Percentiles rank a stretch among this genome's conserved stretches.
These are phyloP conservation scores for Trachythela sp. DNA, from an alignment of 64 coral and sea anemone genomes.

Conservation along the genomic window DNA sequence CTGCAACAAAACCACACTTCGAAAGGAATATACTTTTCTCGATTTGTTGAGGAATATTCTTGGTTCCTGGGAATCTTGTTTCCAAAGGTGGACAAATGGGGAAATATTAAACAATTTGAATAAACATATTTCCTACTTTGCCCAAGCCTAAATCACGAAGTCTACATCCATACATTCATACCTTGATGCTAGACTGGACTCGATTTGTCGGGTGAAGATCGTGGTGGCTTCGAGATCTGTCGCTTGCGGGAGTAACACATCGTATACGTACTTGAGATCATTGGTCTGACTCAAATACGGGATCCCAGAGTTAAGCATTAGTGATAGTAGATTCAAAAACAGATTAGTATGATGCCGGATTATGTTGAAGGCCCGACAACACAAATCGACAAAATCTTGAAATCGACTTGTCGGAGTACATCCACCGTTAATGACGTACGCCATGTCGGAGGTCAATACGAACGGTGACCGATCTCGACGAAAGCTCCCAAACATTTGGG, in stretches of 20 bases:
- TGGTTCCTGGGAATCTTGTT: too few relatives aligned
- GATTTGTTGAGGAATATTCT: too few relatives aligned
- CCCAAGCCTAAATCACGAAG: too few relatives aligned
- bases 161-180: conserved; percentile 8
- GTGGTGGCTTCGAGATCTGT: conserved; percentile 79
- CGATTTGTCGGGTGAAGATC: conserved; percentile 70
- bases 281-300: conserved; percentile 55
- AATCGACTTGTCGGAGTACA: conserved; percentile 86
- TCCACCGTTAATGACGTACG: conserved; percentile 94
- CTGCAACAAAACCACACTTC: too few relatives aligned
- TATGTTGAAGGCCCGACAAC: conserved; percentile 84
- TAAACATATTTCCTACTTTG: too few relatives aligned
- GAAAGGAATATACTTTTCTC: too few relatives aligned
- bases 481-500: conserved; percentile 97
- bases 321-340: conserved; percentile 79
- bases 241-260: conserved; percentile 75
- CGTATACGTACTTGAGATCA: conserved; percentile 85
- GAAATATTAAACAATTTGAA: too few relatives aligned
- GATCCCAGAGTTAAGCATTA: conserved; percentile 97
- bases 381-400: conserved; percentile 93
- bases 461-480: conserved; percentile 92
- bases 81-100: too few relatives aligned
- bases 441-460: conserved; percentile 91
- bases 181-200: conserved; percentile 83
- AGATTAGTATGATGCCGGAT: conserved; percentile 79